Evolutionary conservation across 53 echinoderm and acorn worm genomes (phyloP), one percentile per base, ranked within the genome.

Genomic region (Patiria pectinifera): DNA sequence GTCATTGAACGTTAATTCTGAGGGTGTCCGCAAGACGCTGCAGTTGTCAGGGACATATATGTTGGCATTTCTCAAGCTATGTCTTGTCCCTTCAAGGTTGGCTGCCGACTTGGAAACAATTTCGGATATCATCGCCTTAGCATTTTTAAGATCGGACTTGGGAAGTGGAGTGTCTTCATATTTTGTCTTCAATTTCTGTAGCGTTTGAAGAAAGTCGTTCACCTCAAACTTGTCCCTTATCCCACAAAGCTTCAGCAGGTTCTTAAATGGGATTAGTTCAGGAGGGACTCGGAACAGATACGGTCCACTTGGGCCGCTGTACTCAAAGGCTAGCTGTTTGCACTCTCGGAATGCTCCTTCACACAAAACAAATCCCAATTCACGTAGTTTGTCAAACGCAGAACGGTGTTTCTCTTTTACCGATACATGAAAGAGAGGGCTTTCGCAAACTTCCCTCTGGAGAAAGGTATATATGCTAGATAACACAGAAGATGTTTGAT

Each of bases 311-410:
- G 35, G 62, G 22, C 86, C 66, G 47, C 43, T 69, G 72, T 80
- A 69, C 11, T 71, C 13, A 58, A 92, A 92, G 24, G 92, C 92
- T 15, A 92, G 9, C 21, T 92, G 86, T 11, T 45, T 81, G 62
- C 80, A 48, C 12, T 71, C 26, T 71, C 26, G 70, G 69, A 92
- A 92, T 26, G 26, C 45, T 21, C 62, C 74, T 25, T 87, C 82
- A 47, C 80, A 86, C 35, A 86, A 47, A 25, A 92, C 82, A 48
- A 92, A 92, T n/a, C 21, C 48, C 16, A 92, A 24, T 14, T 5
- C 19, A 4, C 61, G 3, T 14, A 92, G 92, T 62, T 79, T 24
- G 18, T 81, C 71, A 25, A 92, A 66, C 0, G 48, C 69, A 45
- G 80, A 48, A 21, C n/a, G 49, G 21, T 80, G 70, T 24, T 22